Conservation (phyloP, 2,113 vertebrate genomes). For the Clarias gariepinus region DNA sequence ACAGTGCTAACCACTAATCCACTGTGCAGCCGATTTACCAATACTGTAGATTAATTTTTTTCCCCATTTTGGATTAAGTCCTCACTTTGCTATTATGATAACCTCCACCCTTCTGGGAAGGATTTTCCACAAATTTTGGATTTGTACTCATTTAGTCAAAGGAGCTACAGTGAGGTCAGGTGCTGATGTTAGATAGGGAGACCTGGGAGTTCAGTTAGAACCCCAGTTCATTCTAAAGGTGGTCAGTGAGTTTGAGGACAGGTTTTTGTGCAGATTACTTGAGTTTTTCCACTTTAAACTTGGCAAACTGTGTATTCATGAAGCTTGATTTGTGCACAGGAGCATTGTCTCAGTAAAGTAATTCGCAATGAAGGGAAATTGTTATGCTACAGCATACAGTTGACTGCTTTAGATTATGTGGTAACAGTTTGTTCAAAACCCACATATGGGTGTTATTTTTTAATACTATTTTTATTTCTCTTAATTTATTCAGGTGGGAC, state of each 20-base stretch:
- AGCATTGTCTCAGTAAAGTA: background rate
- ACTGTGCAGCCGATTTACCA: no score
- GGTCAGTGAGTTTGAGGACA: background rate
- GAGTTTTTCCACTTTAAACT: background rate
- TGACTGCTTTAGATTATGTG: background rate
- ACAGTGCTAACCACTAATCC: no score
- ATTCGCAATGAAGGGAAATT: background rate
- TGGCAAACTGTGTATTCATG: background rate
- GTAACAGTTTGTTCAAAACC: background rate
- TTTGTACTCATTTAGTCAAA: background rate
- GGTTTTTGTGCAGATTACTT: background rate
- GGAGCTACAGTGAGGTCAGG: background rate
- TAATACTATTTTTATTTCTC: background rate
- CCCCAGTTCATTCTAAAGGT: no score
- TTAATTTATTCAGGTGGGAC: constrained; percentile 69
- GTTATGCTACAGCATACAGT: background rate
- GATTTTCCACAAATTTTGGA: background rate
- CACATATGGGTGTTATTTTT: background rate
- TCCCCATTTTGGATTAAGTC: background rate
- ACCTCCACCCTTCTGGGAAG: background rate
- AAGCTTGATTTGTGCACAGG: background rate
- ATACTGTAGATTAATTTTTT: no score
- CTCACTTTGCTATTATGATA: background rate
- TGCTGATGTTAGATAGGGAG: background rate
- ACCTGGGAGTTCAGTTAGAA: background rate